Conservation (phyloP, 2,113 vertebrate genomes). For the Dendrocopos noguchii region DNA sequence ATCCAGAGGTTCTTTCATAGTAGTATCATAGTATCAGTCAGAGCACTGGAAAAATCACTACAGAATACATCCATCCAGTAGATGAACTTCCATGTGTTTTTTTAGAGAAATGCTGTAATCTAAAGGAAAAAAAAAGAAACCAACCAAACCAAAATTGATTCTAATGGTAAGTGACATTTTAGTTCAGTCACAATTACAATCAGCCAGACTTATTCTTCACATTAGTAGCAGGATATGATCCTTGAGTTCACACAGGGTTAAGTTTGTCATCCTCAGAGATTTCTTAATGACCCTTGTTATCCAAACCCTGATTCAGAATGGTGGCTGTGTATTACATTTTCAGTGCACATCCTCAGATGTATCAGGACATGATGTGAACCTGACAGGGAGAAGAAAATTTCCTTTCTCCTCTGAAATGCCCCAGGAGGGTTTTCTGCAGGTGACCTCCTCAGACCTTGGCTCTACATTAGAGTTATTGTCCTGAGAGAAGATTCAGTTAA, state of each 20-base stretch:
- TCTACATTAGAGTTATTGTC: slow-evolving; percentile 87
- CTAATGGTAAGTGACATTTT: slow-evolving; percentile 74
- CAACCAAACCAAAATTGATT: background rate
- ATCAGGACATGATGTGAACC: slow-evolving; percentile 79
- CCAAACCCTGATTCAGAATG: slow-evolving; percentile 60
- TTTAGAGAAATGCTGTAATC: slow-evolving; percentile 52
- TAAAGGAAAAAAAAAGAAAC: background rate
- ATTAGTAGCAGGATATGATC: slow-evolving; percentile 17
- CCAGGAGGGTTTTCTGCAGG: slow-evolving; percentile 72
- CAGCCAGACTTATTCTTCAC: background rate
- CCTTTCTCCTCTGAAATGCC: slow-evolving; percentile 76
- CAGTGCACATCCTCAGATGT: slow-evolving; percentile 74
- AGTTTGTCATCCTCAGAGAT: slow-evolving; percentile 69
- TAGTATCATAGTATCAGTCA: background rate
- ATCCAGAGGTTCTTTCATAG: background rate
- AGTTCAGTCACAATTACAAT: slow-evolving; percentile 69
- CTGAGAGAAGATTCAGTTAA: slow-evolving; percentile 85
- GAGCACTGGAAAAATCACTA: slow-evolving; percentile 6
- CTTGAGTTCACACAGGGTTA: slow-evolving; percentile 77
- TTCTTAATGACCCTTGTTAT: slow-evolving; percentile 73
- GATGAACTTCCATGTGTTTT: slow-evolving; percentile 20
- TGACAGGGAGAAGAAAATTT: slow-evolving; percentile 77
- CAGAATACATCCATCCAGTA: background rate
- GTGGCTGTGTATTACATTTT: slow-evolving; percentile 67
- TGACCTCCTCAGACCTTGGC: slow-evolving; percentile 81